These are phyloP conservation scores for Drosophila bocqueti DNA, from an alignment of 1,140 invertebrate species.

Conservation along the genomic window DNA sequence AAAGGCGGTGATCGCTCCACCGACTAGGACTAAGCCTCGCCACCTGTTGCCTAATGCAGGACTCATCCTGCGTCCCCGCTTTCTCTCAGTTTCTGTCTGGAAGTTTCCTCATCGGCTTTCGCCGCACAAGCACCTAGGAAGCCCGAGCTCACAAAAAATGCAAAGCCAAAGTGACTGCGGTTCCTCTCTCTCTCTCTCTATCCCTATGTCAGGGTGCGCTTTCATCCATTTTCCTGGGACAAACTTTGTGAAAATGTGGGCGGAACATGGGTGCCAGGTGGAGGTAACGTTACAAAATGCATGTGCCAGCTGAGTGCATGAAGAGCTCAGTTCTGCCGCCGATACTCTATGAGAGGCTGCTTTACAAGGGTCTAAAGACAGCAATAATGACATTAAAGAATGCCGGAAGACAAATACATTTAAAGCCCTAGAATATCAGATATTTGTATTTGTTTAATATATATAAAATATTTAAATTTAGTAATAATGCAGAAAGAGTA, in stretches of 20 bases:
- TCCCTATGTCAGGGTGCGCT: not conserved
- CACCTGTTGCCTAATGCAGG: conserved; percentile 32
- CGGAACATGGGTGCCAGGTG: not conserved
- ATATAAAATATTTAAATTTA: not conserved
- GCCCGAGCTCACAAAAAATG: conserved; percentile 50
- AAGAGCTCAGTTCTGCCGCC: conserved; percentile 2
- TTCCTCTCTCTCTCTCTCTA: not conserved
- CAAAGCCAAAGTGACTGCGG: conserved; percentile 62
- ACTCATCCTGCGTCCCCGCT: not conserved
- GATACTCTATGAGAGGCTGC: not conserved
- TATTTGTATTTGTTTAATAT: not conserved
- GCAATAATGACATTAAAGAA: not conserved
- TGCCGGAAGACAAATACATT: too few relatives aligned
- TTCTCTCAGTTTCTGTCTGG: not conserved
- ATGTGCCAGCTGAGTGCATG: conserved; percentile 36
- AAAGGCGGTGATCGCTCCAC: conserved; percentile 3
- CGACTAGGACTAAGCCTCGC: conserved; percentile 12
- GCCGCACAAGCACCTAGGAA: not conserved
- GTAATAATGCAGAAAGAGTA: conserved; percentile 1
- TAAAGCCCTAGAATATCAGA: not conserved
- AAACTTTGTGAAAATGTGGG: conserved; percentile 11
- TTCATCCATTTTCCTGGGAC: not conserved
- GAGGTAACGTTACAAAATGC: conserved; percentile 32
- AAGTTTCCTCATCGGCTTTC: conserved; percentile 7
- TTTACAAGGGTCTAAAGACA: not conserved